phyloP scores from a whole-genome alignment of 2,113 vertebrate genomes.

The Tachycineta bicolor region DNA sequence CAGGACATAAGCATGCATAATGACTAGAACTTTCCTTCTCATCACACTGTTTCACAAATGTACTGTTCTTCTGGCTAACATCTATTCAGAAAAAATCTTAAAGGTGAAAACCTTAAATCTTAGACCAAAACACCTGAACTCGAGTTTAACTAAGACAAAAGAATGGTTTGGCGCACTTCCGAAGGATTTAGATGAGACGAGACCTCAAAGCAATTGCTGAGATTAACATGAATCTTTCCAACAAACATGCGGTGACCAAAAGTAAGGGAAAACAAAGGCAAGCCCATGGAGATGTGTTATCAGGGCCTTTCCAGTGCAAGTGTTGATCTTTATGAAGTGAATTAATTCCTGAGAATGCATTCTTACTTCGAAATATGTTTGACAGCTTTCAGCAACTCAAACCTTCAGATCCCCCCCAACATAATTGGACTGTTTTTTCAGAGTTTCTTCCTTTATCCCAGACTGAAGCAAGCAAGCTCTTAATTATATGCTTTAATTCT shows the following conservation, averaged over 20 bases:
- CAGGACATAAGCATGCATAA: not conserved
- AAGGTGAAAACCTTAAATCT: not conserved
- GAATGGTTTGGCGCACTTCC: not conserved
- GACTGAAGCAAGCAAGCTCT: not conserved
- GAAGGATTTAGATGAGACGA: not conserved
- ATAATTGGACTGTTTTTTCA: not conserved
- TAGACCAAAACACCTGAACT: not conserved
- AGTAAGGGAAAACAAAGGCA: not conserved
- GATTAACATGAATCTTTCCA: not conserved
- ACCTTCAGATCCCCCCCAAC: not conserved
- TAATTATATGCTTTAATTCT: slow-evolving; percentile 6
- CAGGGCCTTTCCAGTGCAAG: not conserved
- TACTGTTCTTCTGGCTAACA: not conserved
- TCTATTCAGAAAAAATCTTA: not conserved
- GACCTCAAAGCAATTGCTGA: not conserved
- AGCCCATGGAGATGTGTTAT: not conserved
- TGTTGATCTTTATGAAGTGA: not conserved
- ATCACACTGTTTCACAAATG: not conserved
- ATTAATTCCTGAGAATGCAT: not conserved
- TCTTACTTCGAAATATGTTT: not conserved
- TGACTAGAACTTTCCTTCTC: not conserved
- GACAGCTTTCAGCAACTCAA: not conserved
- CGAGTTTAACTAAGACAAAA: not conserved
- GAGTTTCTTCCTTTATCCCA: not conserved
- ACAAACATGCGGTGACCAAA: not conserved